These are phyloP conservation scores for Neelides sp. DNA, from an alignment of 1,140 invertebrate genomes.

Conservation along the genomic window DNA sequence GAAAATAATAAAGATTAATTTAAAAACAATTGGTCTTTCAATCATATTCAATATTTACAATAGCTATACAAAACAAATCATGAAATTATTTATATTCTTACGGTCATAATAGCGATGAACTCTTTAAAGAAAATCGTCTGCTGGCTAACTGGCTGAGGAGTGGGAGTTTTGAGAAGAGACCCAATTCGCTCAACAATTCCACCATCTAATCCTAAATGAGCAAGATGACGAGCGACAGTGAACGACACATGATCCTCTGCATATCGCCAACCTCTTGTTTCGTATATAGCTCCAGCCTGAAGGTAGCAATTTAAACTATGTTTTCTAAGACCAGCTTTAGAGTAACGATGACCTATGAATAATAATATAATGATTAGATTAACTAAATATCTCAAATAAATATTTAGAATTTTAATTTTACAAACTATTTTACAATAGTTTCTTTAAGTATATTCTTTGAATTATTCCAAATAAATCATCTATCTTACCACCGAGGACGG, in stretches of 20 bases:
- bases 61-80: conserved; percentile 11
- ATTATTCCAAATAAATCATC: too few relatives aligned
- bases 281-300: conserved; percentile 79
- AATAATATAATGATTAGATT: not conserved
- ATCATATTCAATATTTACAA: conserved; percentile 25
- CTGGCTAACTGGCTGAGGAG: conserved; percentile 59
- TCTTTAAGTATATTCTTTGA: too few relatives aligned
- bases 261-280: conserved; percentile 68
- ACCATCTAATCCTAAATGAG: conserved; percentile 45
- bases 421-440: not conserved
- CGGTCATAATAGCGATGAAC: conserved; percentile 69
- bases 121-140: conserved; percentile 71
- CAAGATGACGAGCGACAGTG: conserved; percentile 76
- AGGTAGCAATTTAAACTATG: conserved; percentile 83
- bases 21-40: not conserved
- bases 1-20: conserved; percentile 19
- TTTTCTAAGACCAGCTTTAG: conserved; percentile 77
- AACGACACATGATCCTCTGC: conserved; percentile 92
- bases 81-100: conserved; percentile 36
- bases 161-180: conserved; percentile 58
- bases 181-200: conserved; percentile 66
- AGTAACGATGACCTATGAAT: conserved; percentile 32
- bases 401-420: not conserved
- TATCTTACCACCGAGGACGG: conserved; percentile 88
- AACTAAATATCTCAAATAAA: not conserved